Percentiles rank a stretch among this genome's conserved stretches.
Conservation (phyloP, 2,888 invertebrate species). For the Calephelis perditalis region DNA sequence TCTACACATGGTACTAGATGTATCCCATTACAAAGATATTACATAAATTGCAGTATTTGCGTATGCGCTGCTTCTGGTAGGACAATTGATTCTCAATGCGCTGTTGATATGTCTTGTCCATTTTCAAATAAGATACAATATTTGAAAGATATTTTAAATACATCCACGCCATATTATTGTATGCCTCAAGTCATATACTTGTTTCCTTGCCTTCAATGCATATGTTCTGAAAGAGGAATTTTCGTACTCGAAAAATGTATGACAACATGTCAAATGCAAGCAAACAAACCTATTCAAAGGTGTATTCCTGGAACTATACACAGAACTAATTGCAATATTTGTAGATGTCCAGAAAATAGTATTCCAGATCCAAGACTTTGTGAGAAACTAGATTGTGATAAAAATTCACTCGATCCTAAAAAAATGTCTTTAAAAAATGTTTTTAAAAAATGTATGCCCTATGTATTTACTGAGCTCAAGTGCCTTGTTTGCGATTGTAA, state of each 20-base stretch:
- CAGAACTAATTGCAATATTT: conserved; percentile 52
- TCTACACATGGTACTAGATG: conserved; percentile 39
- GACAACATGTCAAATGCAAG: conserved; percentile 44
- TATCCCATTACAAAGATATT: conserved; percentile 55
- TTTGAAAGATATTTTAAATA: conserved; percentile 24
- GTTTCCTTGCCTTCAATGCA: conserved; percentile 56
- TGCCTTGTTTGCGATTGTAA: conserved; percentile 60
- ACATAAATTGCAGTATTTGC: conserved; percentile 59
- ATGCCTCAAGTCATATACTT: conserved; percentile 63
- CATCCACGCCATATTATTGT: conserved; percentile 43
- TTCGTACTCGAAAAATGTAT: conserved; percentile 51
- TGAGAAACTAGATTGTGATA: conserved; percentile 39
- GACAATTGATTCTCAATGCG: conserved; percentile 55
- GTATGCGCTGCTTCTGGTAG: conserved; percentile 57
- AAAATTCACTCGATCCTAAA: conserved; percentile 28
- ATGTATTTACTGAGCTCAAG: conserved; percentile 47
- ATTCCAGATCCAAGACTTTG: conserved; percentile 43
- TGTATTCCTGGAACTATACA: conserved; percentile 54
- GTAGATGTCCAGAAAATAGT: conserved; percentile 50
- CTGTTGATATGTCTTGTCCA: conserved; percentile 49
- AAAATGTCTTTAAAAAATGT: conserved; percentile 35
- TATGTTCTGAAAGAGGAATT: conserved; percentile 54
- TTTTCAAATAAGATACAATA: conserved; percentile 28
- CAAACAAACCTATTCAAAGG: conserved; percentile 20
- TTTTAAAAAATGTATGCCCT: conserved; percentile 39